Evolutionary conservation across 2,888 invertebrate species (phyloP).

Genomic region (Dendrolimus pini): DNA sequence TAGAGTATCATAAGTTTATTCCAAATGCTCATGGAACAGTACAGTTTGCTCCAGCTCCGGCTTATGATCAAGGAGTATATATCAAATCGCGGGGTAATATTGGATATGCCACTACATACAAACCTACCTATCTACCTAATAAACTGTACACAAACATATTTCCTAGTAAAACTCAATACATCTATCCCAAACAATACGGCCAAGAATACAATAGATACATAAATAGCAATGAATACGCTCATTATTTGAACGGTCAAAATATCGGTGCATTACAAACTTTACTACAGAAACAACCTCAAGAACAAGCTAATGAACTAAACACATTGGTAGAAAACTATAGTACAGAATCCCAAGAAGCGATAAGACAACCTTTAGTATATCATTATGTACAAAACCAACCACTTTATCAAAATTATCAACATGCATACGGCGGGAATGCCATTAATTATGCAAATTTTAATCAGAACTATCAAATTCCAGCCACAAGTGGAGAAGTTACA

Average conservation of each 20-base stretch:
- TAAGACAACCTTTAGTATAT: conserved; percentile 40
- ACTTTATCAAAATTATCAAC: conserved; percentile 28
- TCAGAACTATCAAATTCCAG: neutral
- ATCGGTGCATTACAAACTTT: conserved; percentile 61
- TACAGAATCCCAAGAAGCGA: neutral
- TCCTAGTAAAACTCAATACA: conserved; percentile 39
- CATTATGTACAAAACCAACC: conserved; percentile 49
- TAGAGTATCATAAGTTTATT: conserved; percentile 37
- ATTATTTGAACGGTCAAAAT: conserved; percentile 49
- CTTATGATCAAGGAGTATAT: conserved; percentile 54
- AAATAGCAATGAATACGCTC: too few relatives aligned
- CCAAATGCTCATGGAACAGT: conserved; percentile 36
- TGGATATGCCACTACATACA: conserved; percentile 27
- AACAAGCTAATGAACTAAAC: conserved; percentile 67
- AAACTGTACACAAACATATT: conserved; percentile 42
- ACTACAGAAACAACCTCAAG: conserved; percentile 61
- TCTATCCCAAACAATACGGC: conserved; percentile 47
- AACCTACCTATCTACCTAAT: conserved; percentile 21
- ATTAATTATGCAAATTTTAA: conserved; percentile 32
- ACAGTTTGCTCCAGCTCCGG: conserved; percentile 41
- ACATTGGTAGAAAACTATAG: conserved; percentile 37
- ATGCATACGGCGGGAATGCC: conserved; percentile 30
- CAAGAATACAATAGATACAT: conserved; percentile 32
- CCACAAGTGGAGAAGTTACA: conserved; percentile 18
- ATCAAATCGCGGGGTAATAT: conserved; percentile 58